phyloP scores from a whole-genome alignment of 2,888 invertebrate genomes.

The Caenorhabditis doughertyi region DNA sequence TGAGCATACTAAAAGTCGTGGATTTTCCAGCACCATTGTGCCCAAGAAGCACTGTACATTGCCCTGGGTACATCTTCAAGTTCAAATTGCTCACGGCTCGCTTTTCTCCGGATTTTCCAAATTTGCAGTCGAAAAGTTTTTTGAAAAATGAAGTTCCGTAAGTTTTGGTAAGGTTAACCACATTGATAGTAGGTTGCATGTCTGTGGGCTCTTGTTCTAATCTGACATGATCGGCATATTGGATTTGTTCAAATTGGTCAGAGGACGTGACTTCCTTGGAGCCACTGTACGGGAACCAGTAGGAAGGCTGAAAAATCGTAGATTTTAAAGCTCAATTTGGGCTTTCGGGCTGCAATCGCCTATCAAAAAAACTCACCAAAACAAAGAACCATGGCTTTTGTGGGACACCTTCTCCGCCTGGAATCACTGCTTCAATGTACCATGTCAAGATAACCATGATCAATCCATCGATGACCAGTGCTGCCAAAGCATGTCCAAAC shows the following conservation, averaged over 20 bases:
- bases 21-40: slow-evolving; percentile 94
- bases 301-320: slow-evolving; percentile 70
- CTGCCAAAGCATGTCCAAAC: slow-evolving; percentile 72
- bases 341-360: too few relatives aligned
- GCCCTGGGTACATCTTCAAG: slow-evolving; percentile 88
- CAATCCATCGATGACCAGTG: slow-evolving; percentile 75
- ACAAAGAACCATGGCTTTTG: slow-evolving; percentile 89
- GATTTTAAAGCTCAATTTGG: not conserved
- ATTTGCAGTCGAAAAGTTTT: slow-evolving; percentile 78
- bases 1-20: slow-evolving; percentile 94
- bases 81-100: slow-evolving; percentile 88
- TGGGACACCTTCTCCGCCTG: slow-evolving; percentile 89
- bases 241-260: slow-evolving; percentile 30
- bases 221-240: slow-evolving; percentile 41
- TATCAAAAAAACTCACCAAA: slow-evolving; percentile 20
- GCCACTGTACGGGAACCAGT: slow-evolving; percentile 75
- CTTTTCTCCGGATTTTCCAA: slow-evolving; percentile 71
- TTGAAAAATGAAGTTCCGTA: slow-evolving; percentile 78
- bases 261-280: slow-evolving; percentile 27
- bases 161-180: slow-evolving; percentile 74
- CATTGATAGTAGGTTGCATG: slow-evolving; percentile 66
- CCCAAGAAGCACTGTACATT: slow-evolving; percentile 87
- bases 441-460: slow-evolving; percentile 89
- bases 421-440: slow-evolving; percentile 91
- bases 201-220: slow-evolving; percentile 59